Conservation (phyloP, 2,888 invertebrate genomes). For the Drosophila subsilvestris region DNA sequence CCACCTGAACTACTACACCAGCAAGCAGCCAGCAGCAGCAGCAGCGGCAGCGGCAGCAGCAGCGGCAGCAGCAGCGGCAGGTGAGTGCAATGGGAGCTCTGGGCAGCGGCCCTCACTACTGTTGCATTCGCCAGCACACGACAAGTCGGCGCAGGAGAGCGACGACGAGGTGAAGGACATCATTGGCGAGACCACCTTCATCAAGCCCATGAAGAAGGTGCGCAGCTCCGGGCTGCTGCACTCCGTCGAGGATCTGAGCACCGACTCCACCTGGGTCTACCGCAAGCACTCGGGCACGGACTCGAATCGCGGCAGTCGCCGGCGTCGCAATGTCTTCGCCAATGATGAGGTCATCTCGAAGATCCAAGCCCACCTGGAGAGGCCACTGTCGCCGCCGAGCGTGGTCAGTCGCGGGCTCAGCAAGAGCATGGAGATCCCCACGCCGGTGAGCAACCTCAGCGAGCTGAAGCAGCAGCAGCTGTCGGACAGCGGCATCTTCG, state of each 20-base stretch:
- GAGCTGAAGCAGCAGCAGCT: constrained; percentile 72
- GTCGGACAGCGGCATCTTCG: constrained; percentile 54
- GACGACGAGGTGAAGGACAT: constrained; percentile 86
- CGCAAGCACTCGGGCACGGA: constrained; percentile 85
- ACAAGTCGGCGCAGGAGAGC: constrained; percentile 81
- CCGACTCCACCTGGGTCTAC: constrained; percentile 90
- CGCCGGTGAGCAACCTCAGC: constrained; percentile 83
- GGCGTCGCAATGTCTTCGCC: constrained; percentile 82
- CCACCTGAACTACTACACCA: constrained; percentile 83
- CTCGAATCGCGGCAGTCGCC: constrained; percentile 83
- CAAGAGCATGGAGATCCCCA: constrained; percentile 84
- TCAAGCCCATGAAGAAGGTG: constrained; percentile 87
- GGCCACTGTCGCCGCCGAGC: constrained; percentile 80
- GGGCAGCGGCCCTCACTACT: not conserved
- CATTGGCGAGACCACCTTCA: constrained; percentile 85
- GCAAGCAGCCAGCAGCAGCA: constrained; percentile 61
- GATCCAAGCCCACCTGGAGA: constrained; percentile 82
- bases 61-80: not conserved
- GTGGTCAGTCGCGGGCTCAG: constrained; percentile 83
- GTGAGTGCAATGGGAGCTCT: not conserved
- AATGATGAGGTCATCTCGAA: constrained; percentile 84
- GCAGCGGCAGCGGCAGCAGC: constrained; percentile 41
- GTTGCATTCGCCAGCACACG: constrained; percentile 49
- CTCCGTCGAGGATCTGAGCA: constrained; percentile 90
- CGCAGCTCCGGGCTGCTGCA: constrained; percentile 89